These are phyloP conservation scores for Piezodorus guildinii DNA, from an alignment of 1,140 invertebrate species.

Conservation along the genomic window DNA sequence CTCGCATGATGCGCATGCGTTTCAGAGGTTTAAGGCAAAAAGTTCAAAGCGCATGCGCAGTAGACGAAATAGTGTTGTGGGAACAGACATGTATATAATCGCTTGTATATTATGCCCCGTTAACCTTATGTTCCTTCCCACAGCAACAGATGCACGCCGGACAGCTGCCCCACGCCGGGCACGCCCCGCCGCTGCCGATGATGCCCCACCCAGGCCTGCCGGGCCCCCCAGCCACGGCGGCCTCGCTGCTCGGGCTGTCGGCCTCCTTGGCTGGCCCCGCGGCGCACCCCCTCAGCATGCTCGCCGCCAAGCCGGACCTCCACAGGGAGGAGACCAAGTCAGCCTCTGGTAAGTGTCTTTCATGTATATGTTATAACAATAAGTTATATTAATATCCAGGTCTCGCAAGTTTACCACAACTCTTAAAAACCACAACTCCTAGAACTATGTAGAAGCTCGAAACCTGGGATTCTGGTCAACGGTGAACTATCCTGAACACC, in stretches of 20 bases:
- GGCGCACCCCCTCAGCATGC: conserved; percentile 55
- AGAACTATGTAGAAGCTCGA: too few relatives aligned
- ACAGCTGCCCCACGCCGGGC: conserved; percentile 62
- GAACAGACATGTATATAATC: background rate
- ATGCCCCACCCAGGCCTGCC: conserved; percentile 57
- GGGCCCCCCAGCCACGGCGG: conserved; percentile 43
- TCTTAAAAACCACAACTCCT: too few relatives aligned
- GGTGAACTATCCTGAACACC: too few relatives aligned
- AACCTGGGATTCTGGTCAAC: too few relatives aligned
- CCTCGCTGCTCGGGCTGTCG: conserved; percentile 42
- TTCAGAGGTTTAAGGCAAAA: too few relatives aligned
- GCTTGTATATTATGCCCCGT: background rate
- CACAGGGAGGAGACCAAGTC: conserved; percentile 54
- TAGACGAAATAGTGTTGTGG: too few relatives aligned
- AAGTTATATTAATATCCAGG: too few relatives aligned
- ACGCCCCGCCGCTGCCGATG: conserved; percentile 55
- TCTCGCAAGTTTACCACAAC: too few relatives aligned
- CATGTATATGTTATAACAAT: too few relatives aligned
- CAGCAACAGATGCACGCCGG: conserved; percentile 73
- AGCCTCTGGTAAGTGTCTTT: conserved; percentile 48
- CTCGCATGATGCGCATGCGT: too few relatives aligned
- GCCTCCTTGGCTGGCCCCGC: conserved; percentile 41
- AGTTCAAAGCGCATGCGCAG: too few relatives aligned
- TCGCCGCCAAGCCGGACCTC: conserved; percentile 57
- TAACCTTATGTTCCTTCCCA: background rate